Conservation (phyloP, 2,888 invertebrate genomes). For the Callinectes sapidus region DNA sequence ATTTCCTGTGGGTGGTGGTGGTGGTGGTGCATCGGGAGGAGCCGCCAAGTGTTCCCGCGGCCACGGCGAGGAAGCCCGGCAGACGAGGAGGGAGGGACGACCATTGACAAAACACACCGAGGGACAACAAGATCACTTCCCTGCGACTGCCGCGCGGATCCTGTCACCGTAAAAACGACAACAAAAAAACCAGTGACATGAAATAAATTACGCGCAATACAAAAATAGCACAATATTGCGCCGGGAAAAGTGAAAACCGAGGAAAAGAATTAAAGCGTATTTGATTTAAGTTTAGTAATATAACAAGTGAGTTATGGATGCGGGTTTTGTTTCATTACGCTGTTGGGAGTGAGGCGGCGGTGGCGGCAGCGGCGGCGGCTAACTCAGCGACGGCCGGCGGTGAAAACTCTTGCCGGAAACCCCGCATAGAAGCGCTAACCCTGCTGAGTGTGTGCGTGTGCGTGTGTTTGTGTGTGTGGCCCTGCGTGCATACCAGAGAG, state of each 20-base stretch:
- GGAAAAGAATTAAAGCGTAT: background rate
- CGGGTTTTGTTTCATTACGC: constrained; percentile 16
- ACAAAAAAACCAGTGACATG: background rate
- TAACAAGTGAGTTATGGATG: constrained; percentile 4
- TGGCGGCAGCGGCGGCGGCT: constrained; percentile 20
- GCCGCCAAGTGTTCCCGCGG: background rate
- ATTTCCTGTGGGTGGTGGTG: background rate
- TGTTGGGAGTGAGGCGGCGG: constrained; percentile 23
- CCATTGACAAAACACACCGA: background rate
- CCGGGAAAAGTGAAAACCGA: background rate
- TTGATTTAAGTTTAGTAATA: constrained; percentile 23
- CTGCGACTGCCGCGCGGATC: background rate
- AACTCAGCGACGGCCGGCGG: background rate
- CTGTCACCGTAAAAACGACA: background rate
- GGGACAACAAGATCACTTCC: background rate
- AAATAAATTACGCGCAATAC: background rate
- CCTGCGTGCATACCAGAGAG: background rate
- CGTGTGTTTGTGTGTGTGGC: background rate
- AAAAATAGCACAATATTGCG: background rate
- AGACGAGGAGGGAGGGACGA: background rate
- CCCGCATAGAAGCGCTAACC: constrained; percentile 37
- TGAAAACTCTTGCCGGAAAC: constrained; percentile 1
- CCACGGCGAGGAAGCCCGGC: background rate
- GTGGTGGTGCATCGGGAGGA: background rate
- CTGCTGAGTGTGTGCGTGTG: background rate